Conservation (phyloP, 2,888 invertebrate species). For the Halictus quadricinctus region DNA sequence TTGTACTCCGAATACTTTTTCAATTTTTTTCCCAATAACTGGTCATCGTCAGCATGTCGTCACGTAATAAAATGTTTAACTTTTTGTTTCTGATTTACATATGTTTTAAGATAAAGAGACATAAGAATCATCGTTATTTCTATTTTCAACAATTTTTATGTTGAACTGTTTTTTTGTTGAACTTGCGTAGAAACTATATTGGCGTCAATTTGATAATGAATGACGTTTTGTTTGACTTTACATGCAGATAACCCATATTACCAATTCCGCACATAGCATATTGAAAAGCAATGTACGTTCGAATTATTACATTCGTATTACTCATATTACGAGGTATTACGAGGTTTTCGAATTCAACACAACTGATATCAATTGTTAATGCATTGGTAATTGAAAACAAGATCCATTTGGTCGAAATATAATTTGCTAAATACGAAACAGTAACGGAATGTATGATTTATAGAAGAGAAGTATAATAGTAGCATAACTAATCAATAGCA, state of each 20-base stretch:
- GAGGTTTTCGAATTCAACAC: not conserved
- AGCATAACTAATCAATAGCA: not conserved
- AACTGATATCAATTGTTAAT: not conserved
- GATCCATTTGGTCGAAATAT: not conserved
- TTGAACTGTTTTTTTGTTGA: too few species aligned
- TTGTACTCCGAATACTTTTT: not conserved
- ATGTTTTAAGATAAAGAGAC: too few species aligned
- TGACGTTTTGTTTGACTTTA: not conserved
- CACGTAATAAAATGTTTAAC: too few species aligned
- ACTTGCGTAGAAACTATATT: not conserved
- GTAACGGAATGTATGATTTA: not conserved
- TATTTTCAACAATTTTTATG: too few species aligned
- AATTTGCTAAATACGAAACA: too few species aligned
- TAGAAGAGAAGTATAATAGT: not conserved
- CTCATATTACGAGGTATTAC: not conserved
- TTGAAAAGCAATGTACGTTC: not conserved
- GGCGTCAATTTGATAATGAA: not conserved
- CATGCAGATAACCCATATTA: not conserved
- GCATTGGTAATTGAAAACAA: not conserved
- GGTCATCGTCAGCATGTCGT: too few species aligned
- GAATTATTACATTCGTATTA: not conserved
- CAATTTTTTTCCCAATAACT: not conserved
- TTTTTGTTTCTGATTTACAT: too few species aligned
- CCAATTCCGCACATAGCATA: not conserved
- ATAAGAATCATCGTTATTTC: too few species aligned